Evolutionary conservation across 2,797 vertebrate genomes (phyloP).

Genomic region (Neostethus bicornis): DNA sequence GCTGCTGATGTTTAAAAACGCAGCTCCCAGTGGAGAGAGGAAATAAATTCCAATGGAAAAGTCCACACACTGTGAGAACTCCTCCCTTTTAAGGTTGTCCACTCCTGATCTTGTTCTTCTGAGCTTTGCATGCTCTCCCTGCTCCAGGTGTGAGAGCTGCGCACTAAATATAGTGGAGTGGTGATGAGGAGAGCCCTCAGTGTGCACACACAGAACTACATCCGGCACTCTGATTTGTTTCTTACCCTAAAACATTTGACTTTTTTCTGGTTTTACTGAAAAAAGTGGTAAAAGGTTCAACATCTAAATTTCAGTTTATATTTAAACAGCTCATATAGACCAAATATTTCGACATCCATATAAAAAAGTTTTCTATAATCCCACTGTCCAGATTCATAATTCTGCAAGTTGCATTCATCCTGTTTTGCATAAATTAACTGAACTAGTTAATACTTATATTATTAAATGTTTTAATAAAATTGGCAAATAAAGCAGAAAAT

Average conservation of each 20-base stretch:
- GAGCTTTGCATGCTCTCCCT: conserved; percentile 15
- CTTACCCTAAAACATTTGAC: neutral
- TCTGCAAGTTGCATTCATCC: no score
- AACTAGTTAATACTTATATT: no score
- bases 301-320: no score
- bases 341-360: no score
- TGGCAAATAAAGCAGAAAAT: no score
- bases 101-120: conserved; percentile 39
- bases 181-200: conserved; percentile 39
- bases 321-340: no score
- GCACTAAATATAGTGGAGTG: conserved; percentile 39
- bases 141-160: conserved; percentile 60
- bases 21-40: conserved; percentile 31
- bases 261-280: no score
- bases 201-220: conserved; percentile 47
- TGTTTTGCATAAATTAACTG: no score
- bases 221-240: conserved; percentile 15
- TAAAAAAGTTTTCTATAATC: no score
- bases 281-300: no score
- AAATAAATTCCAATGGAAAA: conserved; percentile 45
- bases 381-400: no score
- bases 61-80: conserved; percentile 55
- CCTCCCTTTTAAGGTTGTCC: conserved; percentile 30
- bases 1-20: conserved; percentile 17
- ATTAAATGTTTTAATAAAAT: no score